Evolutionary conservation across 2,888 invertebrate genomes (phyloP), one percentile per base, ranked within the genome.

Genomic region (Noctua comes): DNA sequence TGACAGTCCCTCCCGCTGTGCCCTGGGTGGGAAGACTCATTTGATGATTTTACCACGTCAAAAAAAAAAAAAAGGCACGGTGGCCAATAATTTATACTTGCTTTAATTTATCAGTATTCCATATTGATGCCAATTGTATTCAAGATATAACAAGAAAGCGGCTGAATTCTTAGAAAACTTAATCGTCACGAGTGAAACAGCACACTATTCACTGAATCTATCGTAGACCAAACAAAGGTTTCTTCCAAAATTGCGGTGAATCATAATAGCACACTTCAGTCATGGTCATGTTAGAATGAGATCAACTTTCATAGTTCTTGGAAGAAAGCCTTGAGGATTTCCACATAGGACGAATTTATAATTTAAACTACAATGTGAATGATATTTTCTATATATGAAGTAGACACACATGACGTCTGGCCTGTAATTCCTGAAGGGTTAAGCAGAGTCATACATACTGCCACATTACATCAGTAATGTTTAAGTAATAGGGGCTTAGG

Each of bases 211-310:
- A 21, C 24, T 40, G 3, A 59, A 24, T 51, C 7, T 46, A 62
- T 78, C 18, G 18, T 3, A 57, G 16, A 13, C 31, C 11, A 11
- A 8, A 27, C 13, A 69, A 10, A 51, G 69, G 69, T 43, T 66
- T 81, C 69, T 18, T 51, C 82, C 31, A 69, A 57, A 57, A 31
- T 10, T 48, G 18, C 1, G 10, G 8, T 82, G 69, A 82, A 31
- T 76, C 43, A 82, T 57, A 11, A 31, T 21, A 21, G 24, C 8
- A 24, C 51, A 54, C 36, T 2, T 59, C 16, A 57, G 18, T 27
- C 27, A 43, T 43, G 3, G n/a, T 40, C 21, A 31, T 18, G 13
- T 57, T 10, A 31, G 6, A 3, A 57, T 18, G 10, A 10, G 16
- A 7, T 6, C n/a, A 48, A 48, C 16, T 43, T 16, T 1, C n/a